These are phyloP conservation scores for Podarcis muralis DNA, from an alignment of 2,113 vertebrate genomes.

Conservation along the genomic window DNA sequence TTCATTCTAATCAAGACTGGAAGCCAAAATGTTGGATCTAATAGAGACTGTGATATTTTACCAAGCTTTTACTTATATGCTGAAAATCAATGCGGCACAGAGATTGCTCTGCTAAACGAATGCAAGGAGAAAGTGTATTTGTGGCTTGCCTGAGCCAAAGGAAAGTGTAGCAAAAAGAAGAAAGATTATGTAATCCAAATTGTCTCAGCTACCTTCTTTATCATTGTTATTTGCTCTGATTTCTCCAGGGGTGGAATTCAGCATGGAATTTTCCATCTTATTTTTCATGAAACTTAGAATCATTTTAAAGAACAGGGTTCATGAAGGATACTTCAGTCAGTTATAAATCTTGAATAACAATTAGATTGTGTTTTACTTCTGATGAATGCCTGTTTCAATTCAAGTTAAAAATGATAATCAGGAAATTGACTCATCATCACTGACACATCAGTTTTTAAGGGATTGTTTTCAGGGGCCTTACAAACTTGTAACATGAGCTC, in stretches of 20 bases:
- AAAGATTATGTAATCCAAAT: conserved; percentile 64
- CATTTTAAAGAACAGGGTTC: conserved; percentile 54
- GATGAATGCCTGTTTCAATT: conserved; percentile 56
- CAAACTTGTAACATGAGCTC: too few relatives aligned
- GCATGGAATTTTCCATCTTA: conserved; percentile 63
- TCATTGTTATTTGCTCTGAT: conserved; percentile 70
- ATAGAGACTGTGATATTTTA: conserved; percentile 37
- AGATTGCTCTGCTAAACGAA: conserved; percentile 46
- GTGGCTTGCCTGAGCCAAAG: conserved; percentile 1
- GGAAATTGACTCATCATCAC: conserved; percentile 29
- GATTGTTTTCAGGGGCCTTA: too few relatives aligned
- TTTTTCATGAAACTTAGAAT: conserved; percentile 54
- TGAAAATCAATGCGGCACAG: conserved; percentile 34
- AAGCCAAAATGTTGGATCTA: conserved; percentile 37
- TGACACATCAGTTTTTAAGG: background rate
- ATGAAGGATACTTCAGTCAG: conserved; percentile 23
- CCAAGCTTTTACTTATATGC: conserved; percentile 20
- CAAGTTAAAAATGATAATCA: conserved; percentile 40
- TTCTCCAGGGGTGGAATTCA: conserved; percentile 46
- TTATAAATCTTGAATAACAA: conserved; percentile 46
- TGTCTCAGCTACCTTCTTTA: conserved; percentile 60
- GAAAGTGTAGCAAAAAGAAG: conserved; percentile 28
- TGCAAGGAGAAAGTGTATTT: background rate
- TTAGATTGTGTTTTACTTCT: conserved; percentile 57
- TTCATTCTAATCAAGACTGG: conserved; percentile 35